A percentile compares a stretch with the other conserved stretches of the same genome.
These are phyloP conservation scores for Ibycter americanus DNA, from an alignment of 2,797 vertebrate species.

Conservation along the genomic window DNA sequence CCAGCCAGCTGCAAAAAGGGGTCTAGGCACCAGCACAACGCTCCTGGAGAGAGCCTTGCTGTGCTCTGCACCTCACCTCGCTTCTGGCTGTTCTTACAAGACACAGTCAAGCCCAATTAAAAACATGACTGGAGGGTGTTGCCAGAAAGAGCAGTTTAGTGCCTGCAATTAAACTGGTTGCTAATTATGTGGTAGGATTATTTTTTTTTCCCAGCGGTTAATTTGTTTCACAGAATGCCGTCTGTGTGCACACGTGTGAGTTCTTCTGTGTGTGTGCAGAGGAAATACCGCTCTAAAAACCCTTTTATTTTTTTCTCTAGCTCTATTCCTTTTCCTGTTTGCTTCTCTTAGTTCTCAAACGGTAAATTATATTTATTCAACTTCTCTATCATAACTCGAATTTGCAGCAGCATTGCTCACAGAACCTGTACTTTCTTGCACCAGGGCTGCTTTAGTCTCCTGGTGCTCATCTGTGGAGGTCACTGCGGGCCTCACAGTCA, in stretches of 20 bases:
- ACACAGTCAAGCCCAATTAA: conserved; percentile 15
- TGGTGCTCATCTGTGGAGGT: conserved; percentile 17
- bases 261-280: neutral
- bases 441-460: neutral
- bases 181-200: neutral
- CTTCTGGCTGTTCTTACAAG: neutral
- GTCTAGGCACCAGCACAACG: neutral
- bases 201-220: neutral
- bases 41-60: neutral
- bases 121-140: neutral
- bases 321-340: neutral
- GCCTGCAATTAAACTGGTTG: conserved; percentile 11
- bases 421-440: neutral
- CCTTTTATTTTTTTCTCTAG: neutral
- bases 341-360: neutral
- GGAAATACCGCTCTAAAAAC: neutral
- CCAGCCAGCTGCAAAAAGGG: neutral
- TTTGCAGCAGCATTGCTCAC: neutral
- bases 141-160: conserved; percentile 6
- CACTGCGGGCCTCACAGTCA: neutral
- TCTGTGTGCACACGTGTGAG: neutral
- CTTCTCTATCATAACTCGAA: neutral
- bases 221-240: conserved; percentile 2
- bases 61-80: neutral
- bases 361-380: neutral